Evolutionary conservation across 2,888 invertebrate species (phyloP).

Genomic region (Portevinia maculata): DNA sequence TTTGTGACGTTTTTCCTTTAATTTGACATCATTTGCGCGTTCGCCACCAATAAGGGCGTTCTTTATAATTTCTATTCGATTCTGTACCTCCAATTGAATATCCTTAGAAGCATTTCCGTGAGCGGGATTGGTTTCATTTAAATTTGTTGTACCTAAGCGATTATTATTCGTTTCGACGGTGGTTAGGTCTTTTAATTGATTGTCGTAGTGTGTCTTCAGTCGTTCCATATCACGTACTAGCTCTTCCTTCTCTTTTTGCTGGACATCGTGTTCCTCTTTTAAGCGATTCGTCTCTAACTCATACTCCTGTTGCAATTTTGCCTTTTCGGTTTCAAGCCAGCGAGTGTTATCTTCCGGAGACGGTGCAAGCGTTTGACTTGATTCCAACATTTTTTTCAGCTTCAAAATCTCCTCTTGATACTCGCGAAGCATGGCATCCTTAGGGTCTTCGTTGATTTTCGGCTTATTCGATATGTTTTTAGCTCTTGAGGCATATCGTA

Average conservation of each 20-base stretch:
- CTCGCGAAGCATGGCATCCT: conserved; percentile 92
- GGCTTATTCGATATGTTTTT: conserved; percentile 94
- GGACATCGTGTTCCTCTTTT: conserved; percentile 78
- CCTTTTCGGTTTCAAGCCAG: conserved; percentile 83
- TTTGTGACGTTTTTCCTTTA: conserved; percentile 87
- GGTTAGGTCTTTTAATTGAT: conserved; percentile 75
- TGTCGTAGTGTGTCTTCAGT: conserved; percentile 76
- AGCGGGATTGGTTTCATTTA: conserved; percentile 17
- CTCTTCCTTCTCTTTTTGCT: conserved; percentile 77
- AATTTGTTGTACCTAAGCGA: conserved; percentile 5
- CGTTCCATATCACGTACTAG: conserved; percentile 76
- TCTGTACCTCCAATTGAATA: conserved; percentile 79
- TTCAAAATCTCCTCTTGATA: conserved; percentile 93
- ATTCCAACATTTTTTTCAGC: conserved; percentile 82
- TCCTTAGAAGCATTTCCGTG: neutral
- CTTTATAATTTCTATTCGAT: conserved; percentile 86
- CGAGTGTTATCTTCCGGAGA: conserved; percentile 32
- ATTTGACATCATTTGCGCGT: conserved; percentile 87
- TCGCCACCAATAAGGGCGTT: conserved; percentile 92
- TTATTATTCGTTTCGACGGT: conserved; percentile 51
- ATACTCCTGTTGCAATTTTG: conserved; percentile 77
- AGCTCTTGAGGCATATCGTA: conserved; percentile 92
- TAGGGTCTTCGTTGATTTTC: conserved; percentile 94
- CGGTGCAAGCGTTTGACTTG: conserved; percentile 31
- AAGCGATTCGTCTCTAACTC: conserved; percentile 82